Percentiles rank a stretch among this genome's conserved stretches.
Evolutionary conservation across 2,113 vertebrate species (phyloP).

Genomic region (Oceanodroma tethys): DNA sequence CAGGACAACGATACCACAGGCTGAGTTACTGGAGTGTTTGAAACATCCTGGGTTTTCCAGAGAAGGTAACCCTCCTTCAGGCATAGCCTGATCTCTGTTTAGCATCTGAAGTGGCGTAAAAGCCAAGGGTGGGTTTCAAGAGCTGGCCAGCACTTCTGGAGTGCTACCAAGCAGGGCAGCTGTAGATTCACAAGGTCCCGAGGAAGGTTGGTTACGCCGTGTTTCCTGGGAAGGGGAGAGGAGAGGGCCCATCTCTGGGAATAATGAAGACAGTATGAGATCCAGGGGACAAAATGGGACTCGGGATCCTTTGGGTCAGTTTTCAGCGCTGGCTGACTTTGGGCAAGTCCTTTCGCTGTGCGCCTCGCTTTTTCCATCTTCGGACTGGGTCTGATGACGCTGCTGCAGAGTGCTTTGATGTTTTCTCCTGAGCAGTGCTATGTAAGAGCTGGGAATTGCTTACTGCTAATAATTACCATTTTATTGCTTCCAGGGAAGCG

Average conservation of each 20-base stretch:
- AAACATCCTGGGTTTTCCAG: not conserved
- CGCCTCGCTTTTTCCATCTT: rapidly evolving
- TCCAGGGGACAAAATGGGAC: not conserved
- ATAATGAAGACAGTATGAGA: not conserved
- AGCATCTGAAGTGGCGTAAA: not conserved
- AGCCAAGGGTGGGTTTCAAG: not conserved
- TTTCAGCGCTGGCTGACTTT: not conserved
- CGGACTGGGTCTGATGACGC: rapidly evolving
- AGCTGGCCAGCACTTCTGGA: not conserved
- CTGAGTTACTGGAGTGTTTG: not conserved
- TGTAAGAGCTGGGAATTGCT: not conserved
- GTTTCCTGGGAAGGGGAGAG: not conserved
- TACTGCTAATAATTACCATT: not conserved
- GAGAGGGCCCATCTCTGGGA: not conserved
- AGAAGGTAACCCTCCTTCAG: not conserved
- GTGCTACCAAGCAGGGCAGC: not conserved
- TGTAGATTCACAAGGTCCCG: not conserved
- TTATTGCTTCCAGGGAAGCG: not conserved
- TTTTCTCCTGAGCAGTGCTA: not conserved
- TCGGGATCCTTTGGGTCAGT: rapidly evolving
- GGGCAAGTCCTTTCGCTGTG: not conserved
- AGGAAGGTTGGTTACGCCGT: not conserved
- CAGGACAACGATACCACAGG: not conserved
- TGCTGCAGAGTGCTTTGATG: not conserved
- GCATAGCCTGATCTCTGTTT: not conserved